These are phyloP conservation scores for Ashinkailepas kermadecensis DNA, from an alignment of 2,888 invertebrate genomes.

Conservation along the genomic window DNA sequence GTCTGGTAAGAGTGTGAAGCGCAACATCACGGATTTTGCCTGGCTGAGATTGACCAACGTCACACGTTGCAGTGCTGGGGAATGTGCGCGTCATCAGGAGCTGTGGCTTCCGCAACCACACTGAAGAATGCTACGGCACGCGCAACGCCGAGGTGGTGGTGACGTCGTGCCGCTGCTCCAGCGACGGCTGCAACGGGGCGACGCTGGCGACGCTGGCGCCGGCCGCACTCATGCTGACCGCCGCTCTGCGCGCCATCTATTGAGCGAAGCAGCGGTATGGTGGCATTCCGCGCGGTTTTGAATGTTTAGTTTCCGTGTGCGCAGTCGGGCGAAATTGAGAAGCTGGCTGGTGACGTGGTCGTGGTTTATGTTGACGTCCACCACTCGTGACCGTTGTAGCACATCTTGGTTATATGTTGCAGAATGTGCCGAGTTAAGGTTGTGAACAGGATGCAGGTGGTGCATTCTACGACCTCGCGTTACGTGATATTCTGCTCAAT, in stretches of 20 bases:
- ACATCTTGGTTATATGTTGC: too few species aligned
- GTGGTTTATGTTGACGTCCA: too few species aligned
- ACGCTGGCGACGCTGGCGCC: too few species aligned
- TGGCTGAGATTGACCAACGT: neutral
- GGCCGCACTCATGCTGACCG: neutral
- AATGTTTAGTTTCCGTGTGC: too few species aligned
- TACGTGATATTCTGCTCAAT: too few species aligned
- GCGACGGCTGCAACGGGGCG: neutral
- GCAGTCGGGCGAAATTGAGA: too few species aligned
- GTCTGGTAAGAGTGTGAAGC: neutral
- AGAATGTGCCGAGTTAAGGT: too few species aligned
- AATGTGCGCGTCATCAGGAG: neutral
- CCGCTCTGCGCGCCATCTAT: constrained; percentile 17
- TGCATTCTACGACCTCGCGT: too few species aligned
- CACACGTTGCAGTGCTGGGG: neutral
- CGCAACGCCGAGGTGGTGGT: constrained; percentile 23
- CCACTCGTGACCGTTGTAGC: too few species aligned
- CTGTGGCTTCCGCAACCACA: neutral
- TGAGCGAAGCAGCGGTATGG: neutral
- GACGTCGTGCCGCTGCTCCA: constrained; percentile 6
- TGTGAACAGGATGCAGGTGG: too few species aligned
- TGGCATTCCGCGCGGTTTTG: neutral
- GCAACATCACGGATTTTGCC: neutral
- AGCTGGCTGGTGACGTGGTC: too few species aligned
- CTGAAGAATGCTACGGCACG: neutral